Base-by-base conservation (phyloP, 2,113 vertebrate species). In the Hiodon tergisus region DNA sequence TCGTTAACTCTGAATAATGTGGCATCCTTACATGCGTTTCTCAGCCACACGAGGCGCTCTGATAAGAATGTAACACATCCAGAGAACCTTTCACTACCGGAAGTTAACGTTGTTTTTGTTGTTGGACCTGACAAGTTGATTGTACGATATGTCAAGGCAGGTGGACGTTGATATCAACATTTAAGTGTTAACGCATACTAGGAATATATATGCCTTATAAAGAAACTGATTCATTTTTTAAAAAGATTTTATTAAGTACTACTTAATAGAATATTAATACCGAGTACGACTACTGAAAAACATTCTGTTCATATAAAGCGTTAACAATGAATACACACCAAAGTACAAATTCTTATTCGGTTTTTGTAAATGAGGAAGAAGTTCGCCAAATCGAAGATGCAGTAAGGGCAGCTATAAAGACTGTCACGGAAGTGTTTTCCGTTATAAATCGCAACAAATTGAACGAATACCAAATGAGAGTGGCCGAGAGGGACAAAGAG, bases 401-500 rank as follows among this genome's bases (percentile, higher is more conserved):
- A 0, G 69, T 82, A 57, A 65, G 69, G 65, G 16, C 76, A 9
- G 83, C 81, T 11, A 72, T 84, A 8, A 14, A 69, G 48, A 67
- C 69, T 4, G 66, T 84, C 16, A 51, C 82, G 61, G 55, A 78
- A 53, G 72, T 78, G 5, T 74, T 81, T 52, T 17, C 65, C 31
- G 65, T 55, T 3, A 51, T 82, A n/a, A 79, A 51, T 14, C 55
- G 60, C 3, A 73, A 53, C 51, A 78, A 71, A 53, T 55, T 76
- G 3, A 53, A n/a, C 2, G 47, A 78, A 8, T 80, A 78, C n/a
- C 72, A 82, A 61, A 70, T 11, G 48, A 80, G 78, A 63, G 71
- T 78, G 66, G 16, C 66, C 4, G 81, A 82, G 48, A 63, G 53
- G 9, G 76, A 84, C 13, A 79, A 66, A 67, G 77, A 82, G 58